phyloP scores from a whole-genome alignment of 2,888 invertebrate genomes.

The Rotaria magnacalcarata region DNA sequence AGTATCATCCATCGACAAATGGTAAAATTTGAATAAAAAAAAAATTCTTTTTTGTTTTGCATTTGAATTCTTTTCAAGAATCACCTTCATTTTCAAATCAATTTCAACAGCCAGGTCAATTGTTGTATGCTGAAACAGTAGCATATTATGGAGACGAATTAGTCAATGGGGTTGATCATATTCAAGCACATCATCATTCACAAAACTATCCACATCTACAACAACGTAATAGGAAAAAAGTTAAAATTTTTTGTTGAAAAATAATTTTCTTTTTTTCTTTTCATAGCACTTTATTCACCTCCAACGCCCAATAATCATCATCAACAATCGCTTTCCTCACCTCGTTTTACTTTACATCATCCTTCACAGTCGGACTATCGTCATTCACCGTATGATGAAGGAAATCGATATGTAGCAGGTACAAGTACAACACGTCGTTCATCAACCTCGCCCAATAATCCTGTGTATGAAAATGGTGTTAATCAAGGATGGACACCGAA shows the following conservation, averaged over 20 bases:
- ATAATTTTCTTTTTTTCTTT: neutral
- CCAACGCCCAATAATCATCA: neutral
- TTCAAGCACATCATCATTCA: constrained; percentile 12
- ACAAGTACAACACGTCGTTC: neutral
- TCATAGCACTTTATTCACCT: neutral
- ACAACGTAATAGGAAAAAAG: neutral
- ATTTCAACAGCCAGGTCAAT: neutral
- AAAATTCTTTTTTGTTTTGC: neutral
- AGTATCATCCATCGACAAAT: neutral
- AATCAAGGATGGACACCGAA: neutral
- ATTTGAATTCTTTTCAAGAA: neutral
- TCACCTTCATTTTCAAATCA: neutral
- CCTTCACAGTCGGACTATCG: neutral
- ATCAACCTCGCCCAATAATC: neutral
- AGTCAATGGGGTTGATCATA: neutral
- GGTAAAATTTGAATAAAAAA: neutral
- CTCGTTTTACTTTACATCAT: constrained; percentile 1
- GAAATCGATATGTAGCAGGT: neutral
- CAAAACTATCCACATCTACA: neutral
- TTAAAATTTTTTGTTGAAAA: no score
- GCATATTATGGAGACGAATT: neutral
- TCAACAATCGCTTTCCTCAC: neutral
- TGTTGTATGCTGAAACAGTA: neutral
- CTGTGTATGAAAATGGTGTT: neutral
- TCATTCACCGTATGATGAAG: neutral